Evolutionary conservation across 1,140 invertebrate genomes (phyloP).

Genomic region (Melitaea cinxia): DNA sequence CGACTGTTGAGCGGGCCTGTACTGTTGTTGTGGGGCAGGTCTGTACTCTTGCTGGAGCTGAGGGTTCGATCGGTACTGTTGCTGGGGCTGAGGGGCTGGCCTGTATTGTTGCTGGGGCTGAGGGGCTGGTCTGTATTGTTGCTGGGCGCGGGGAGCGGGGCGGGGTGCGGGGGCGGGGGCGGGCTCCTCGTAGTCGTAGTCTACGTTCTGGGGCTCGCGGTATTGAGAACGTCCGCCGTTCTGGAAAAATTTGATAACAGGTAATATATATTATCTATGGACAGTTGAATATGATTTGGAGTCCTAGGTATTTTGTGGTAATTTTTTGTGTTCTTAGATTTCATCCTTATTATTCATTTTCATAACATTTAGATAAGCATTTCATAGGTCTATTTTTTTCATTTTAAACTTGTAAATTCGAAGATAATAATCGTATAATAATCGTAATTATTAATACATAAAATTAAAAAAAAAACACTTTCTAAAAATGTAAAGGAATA

Average conservation of each 20-base stretch:
- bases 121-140: slow-evolving; percentile 26
- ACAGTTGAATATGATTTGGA: too few species aligned
- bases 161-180: slow-evolving; percentile 43
- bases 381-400: too few species aligned
- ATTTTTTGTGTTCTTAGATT: too few species aligned
- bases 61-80: slow-evolving; percentile 42
- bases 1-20: slow-evolving; percentile 42
- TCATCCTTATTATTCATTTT: too few species aligned
- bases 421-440: too few species aligned
- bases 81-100: slow-evolving; percentile 42
- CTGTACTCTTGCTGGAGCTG: slow-evolving; percentile 50
- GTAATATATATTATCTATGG: too few species aligned
- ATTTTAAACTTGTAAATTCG: too few species aligned
- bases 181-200: slow-evolving; percentile 79
- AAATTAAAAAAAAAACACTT: too few species aligned
- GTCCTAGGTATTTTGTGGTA: too few species aligned
- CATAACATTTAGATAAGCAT: too few species aligned
- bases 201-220: slow-evolving; percentile 48
- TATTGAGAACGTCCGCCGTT: slow-evolving; percentile 52
- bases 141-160: slow-evolving; percentile 39
- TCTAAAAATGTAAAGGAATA: too few species aligned
- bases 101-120: slow-evolving; percentile 42
- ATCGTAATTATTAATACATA: too few species aligned
- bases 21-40: slow-evolving; percentile 44
- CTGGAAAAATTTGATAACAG: slow-evolving; percentile 2